These are phyloP conservation scores for Brachyopa scutellaris DNA, from an alignment of 2,888 invertebrate genomes.

Conservation along the genomic window DNA sequence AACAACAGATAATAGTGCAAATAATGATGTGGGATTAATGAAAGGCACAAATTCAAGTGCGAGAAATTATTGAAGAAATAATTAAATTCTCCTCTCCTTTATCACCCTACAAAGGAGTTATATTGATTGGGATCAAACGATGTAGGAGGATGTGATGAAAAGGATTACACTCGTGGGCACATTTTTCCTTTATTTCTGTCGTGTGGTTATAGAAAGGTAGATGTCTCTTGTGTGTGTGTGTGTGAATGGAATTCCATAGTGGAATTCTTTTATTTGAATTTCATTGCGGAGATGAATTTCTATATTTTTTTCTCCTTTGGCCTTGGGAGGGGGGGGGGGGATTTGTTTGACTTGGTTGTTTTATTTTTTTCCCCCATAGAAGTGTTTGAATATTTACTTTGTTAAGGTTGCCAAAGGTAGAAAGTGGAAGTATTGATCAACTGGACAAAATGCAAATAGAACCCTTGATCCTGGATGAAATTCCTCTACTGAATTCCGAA, in stretches of 20 bases:
- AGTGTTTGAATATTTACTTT: no score
- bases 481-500: no score
- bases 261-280: slow-evolving; percentile 40
- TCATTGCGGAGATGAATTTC: background rate
- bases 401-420: no score
- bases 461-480: no score
- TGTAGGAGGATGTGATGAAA: background rate
- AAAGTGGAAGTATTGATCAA: no score
- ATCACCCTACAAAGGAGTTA: background rate
- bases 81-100: slow-evolving; percentile 4
- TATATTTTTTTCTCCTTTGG: background rate
- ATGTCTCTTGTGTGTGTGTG: no score
- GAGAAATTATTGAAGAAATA: no score
- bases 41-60: background rate
- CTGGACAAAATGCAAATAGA: no score
- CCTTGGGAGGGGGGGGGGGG: background rate
- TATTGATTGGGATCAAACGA: slow-evolving; percentile 2
- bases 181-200: background rate
- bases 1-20: slow-evolving; percentile 20
- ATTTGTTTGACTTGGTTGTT: background rate
- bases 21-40: no score
- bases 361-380: background rate
- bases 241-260: slow-evolving; percentile 11
- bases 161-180: background rate
- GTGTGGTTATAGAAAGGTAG: background rate